phyloP scores from a whole-genome alignment of 2,113 vertebrate genomes.

The Atrichornis clamosus region DNA sequence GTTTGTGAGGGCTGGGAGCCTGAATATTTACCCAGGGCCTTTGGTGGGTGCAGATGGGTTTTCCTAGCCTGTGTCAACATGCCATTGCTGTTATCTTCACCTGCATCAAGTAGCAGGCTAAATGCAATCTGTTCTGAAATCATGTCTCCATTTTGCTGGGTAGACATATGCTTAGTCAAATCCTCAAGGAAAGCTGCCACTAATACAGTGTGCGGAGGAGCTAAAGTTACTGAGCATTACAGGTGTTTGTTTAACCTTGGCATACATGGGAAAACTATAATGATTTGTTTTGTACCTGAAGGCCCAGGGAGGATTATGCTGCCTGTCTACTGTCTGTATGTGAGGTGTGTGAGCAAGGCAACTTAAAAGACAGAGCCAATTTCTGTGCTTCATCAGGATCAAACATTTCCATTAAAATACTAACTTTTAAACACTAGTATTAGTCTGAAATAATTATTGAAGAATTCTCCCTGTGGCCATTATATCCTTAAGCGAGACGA shows the following conservation, averaged over 20 bases:
- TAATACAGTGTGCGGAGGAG: neutral
- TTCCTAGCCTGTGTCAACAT: neutral
- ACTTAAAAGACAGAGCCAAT: conserved; percentile 35
- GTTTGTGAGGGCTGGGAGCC: neutral
- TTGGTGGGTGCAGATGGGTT: neutral
- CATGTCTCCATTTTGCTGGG: neutral
- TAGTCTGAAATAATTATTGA: conserved; percentile 62
- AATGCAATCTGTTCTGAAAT: conserved; percentile 1
- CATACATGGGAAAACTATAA: conserved; percentile 17
- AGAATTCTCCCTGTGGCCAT: neutral
- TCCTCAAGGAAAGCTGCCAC: conserved; percentile 28
- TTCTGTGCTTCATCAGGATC: conserved; percentile 33
- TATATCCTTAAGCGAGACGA: neutral
- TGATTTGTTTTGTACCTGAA: conserved; percentile 8
- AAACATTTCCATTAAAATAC: conserved; percentile 61
- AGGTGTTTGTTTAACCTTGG: conserved; percentile 41
- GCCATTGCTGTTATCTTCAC: neutral
- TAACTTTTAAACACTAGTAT: conserved; percentile 58
- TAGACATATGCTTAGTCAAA: neutral
- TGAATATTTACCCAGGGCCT: neutral
- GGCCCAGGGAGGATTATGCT: neutral
- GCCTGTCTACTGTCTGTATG: neutral
- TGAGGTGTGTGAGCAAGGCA: conserved; percentile 14
- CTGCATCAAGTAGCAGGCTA: neutral
- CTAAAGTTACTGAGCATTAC: neutral